Evolutionary conservation across 2,113 vertebrate species (phyloP), one percentile per base, ranked within the genome.

Genomic region (Hylia prasina): DNA sequence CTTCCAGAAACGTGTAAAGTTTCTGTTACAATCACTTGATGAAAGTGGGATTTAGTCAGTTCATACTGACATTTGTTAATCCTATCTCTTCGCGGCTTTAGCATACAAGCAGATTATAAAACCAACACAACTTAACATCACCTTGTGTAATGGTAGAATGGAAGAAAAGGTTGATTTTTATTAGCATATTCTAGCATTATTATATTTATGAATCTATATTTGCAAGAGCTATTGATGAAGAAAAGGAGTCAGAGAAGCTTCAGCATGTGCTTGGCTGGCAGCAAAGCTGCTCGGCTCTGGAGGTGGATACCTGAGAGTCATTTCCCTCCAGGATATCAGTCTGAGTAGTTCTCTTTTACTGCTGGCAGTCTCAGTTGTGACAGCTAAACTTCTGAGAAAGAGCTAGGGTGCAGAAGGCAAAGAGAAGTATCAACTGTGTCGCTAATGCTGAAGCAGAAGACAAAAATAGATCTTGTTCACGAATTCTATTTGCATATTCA

Each of bases 71-170:
- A 19, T 53, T 57, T 51, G 8, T 64, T 90, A 27, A 37, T 21
- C 4, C 1, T 7, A 6, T 10, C 1, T 50, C 42, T 69, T 60
- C 21, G 40, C 6, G 10, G 31, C n/a, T 60, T 53, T 60, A 40
- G 25, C 1, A 3, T 72, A 11, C 53, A 64, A 24, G 87, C 35
- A 47, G 9, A 5, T 16, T 3, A 9, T 37, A n/a, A 48, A 9
- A 0, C 10, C 8, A 27, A 15, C 13, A 11, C 15, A 93, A 20
- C 1, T 24, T 13, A 44, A 1, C 5, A 56, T 17, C 16, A 31
- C 48, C 3, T 35, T 82, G 5, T 22, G 11, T 28, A 48, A 60
- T 35, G 40, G 5, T 66, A 72, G 44, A 88, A 69, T 5, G 6
- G 39, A 57, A 71, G 53, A 40, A 28, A 13, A 18, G 3, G 5